Conservation (phyloP, 2,888 invertebrate species). For the Sylvicola fuscatus region DNA sequence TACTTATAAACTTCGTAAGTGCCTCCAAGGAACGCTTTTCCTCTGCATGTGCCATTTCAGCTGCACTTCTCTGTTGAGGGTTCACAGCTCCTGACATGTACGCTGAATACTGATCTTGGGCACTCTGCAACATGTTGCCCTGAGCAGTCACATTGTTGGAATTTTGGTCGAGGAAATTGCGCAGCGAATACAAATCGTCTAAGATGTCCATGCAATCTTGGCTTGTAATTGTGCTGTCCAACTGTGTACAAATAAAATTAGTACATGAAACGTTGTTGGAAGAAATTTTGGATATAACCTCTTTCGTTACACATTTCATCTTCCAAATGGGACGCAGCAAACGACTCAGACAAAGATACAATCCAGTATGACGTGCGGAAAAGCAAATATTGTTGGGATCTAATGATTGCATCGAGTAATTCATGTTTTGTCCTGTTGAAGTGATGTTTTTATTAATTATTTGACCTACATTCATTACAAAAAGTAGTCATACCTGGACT, state of each 20-base stretch:
- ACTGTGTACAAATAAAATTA: neutral
- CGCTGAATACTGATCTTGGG: no score
- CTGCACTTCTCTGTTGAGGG: slow-evolving; percentile 10
- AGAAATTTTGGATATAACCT: neutral
- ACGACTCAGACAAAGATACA: slow-evolving; percentile 77
- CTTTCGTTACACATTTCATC: slow-evolving; percentile 42
- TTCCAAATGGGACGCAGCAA: slow-evolving; percentile 82
- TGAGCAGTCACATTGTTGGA: no score
- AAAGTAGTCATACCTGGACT: slow-evolving; percentile 23
- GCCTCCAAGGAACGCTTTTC: slow-evolving; percentile 62
- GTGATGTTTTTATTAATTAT: no score
- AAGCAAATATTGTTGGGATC: slow-evolving; percentile 19
- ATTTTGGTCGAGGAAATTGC: no score
- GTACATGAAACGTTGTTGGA: slow-evolving; percentile 27
- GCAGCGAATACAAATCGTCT: slow-evolving; percentile 49
- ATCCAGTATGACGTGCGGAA: slow-evolving; percentile 80
- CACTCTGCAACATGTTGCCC: no score
- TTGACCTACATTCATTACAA: no score
- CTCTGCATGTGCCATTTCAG: slow-evolving; percentile 32
- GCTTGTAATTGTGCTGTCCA: slow-evolving; percentile 39
- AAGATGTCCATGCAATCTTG: slow-evolving; percentile 54
- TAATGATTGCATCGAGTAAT: neutral
- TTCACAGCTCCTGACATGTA: slow-evolving; percentile 14
- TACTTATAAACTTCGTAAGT: slow-evolving; percentile 45
- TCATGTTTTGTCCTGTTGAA: neutral